Evolutionary conservation across 2,888 invertebrate genomes (phyloP).

Genomic region (Diaphora mendica): DNA sequence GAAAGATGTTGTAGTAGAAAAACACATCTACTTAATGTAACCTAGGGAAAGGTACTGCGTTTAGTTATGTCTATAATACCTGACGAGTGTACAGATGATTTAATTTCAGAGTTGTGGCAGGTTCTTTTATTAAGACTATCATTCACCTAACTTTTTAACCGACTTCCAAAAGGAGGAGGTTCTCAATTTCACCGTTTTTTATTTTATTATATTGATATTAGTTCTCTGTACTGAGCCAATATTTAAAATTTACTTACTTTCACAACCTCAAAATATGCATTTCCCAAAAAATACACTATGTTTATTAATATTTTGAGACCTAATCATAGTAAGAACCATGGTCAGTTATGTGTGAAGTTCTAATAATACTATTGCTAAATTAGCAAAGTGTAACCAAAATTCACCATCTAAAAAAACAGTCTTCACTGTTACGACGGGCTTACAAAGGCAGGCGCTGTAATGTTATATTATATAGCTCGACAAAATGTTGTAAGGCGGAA

Average conservation of each 20-base stretch:
- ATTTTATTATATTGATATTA: not conserved
- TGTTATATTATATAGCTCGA: not conserved
- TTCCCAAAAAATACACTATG: no score
- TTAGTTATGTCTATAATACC: not conserved
- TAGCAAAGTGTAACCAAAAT: not conserved
- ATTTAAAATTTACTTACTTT: not conserved
- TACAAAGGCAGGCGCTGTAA: not conserved
- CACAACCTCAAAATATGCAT: no score
- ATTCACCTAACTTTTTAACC: not conserved
- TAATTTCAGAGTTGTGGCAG: no score
- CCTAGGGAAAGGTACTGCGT: no score
- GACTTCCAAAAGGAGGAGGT: no score
- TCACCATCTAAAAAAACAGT: not conserved
- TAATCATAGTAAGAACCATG: no score
- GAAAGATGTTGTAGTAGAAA: not conserved
- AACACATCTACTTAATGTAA: not conserved
- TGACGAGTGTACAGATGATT: not conserved
- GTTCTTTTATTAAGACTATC: no score
- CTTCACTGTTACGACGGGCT: not conserved
- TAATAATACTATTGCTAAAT: not conserved
- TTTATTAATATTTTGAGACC: no score
- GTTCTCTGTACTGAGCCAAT: not conserved
- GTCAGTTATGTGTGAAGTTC: no score
- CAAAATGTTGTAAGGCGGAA: conserved; percentile 15
- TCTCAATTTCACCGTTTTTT: no score